Evolutionary conservation across 2,888 invertebrate species (phyloP).

Genomic region (Ypsolopha sequella): DNA sequence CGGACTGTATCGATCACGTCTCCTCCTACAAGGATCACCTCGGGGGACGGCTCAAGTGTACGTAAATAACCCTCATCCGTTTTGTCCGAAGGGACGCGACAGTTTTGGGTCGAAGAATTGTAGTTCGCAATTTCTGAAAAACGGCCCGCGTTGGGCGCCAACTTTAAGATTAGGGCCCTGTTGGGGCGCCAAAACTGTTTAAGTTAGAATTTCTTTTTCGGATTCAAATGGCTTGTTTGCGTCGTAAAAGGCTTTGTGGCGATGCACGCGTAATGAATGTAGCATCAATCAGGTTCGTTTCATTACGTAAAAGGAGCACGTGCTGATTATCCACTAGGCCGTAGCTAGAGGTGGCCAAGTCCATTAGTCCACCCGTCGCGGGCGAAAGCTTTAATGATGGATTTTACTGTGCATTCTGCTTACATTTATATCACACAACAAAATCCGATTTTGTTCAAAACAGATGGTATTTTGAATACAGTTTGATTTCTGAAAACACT

Average conservation of each 20-base stretch:
- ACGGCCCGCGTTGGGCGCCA: slow-evolving; percentile 24
- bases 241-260: neutral
- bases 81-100: slow-evolving; percentile 26
- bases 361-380: neutral
- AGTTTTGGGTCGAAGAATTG: slow-evolving; percentile 23
- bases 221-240: neutral
- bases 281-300: neutral
- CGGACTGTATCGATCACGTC: slow-evolving; percentile 49
- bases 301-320: neutral
- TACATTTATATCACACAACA: neutral
- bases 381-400: slow-evolving; percentile 2
- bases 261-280: neutral
- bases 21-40: slow-evolving; percentile 33
- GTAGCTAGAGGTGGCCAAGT: neutral
- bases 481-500: too few relatives aligned
- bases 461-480: too few relatives aligned
- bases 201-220: neutral
- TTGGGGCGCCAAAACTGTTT: neutral
- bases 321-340: neutral
- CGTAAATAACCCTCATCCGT: slow-evolving; percentile 51
- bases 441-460: neutral
- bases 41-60: slow-evolving; percentile 34
- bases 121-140: slow-evolving; percentile 17
- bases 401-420: neutral
- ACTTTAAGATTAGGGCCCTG: slow-evolving; percentile 9